Conservation (phyloP, 2,888 invertebrate species). For the Sphaerophoria taeniata region DNA sequence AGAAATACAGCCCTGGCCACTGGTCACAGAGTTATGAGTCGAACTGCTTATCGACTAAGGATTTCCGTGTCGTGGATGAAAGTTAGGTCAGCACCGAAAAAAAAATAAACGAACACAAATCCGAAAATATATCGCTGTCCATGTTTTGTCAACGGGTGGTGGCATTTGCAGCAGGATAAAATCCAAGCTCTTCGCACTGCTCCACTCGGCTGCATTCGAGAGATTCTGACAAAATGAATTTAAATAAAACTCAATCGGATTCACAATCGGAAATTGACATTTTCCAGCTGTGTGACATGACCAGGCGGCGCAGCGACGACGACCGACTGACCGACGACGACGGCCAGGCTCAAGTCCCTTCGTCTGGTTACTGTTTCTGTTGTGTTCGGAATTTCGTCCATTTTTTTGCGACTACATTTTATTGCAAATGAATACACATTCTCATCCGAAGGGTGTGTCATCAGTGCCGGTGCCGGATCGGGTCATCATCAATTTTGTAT, state of each 20-base stretch:
- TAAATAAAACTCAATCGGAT: conserved; percentile 71
- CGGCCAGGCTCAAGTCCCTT: conserved; percentile 28
- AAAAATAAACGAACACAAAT: conserved; percentile 10
- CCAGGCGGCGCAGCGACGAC: background rate
- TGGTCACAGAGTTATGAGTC: conserved; percentile 54
- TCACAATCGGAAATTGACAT: conserved; percentile 74
- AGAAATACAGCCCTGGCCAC: background rate
- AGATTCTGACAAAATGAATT: conserved; percentile 60
- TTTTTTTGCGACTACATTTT: conserved; percentile 22
- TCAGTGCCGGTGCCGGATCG: background rate
- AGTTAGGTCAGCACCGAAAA: conserved; percentile 37
- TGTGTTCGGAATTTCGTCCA: background rate
- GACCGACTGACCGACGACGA: too few species aligned
- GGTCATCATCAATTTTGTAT: conserved; percentile 56
- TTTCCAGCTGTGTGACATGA: conserved; percentile 62
- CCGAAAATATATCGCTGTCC: conserved; percentile 36
- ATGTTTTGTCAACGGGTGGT: conserved; percentile 63
- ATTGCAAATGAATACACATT: conserved; percentile 54
- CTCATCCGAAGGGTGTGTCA: conserved; percentile 13
- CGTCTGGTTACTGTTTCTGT: background rate
- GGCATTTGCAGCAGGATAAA: conserved; percentile 36
- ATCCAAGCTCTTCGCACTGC: conserved; percentile 2
- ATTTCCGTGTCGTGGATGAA: conserved; percentile 44
- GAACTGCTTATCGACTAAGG: conserved; percentile 58
- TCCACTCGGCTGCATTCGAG: background rate